These are phyloP conservation scores for Riparia riparia DNA, from an alignment of 2,113 vertebrate species.

Conservation along the genomic window DNA sequence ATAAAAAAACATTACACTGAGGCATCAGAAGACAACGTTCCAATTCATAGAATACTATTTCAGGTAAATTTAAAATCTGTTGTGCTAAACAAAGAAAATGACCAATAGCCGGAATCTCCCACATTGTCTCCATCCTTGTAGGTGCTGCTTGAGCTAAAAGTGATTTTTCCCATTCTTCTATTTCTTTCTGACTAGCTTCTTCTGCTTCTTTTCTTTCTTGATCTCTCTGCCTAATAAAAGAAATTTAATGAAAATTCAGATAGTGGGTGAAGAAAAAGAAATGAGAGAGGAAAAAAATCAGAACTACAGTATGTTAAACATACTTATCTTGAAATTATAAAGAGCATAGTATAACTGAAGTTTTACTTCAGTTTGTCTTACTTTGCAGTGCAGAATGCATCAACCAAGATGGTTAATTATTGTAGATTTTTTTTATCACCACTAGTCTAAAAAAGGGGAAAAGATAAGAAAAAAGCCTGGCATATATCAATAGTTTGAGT, in stretches of 20 bases:
- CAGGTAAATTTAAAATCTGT: conserved; percentile 92
- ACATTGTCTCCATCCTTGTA: conserved; percentile 87
- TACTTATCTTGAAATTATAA: neutral
- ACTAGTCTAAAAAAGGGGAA: neutral
- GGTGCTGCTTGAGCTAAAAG: conserved; percentile 88
- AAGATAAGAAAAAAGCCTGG: neutral
- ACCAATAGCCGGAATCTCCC: conserved; percentile 97
- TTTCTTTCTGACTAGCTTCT: conserved; percentile 93
- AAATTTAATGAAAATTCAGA: conserved; percentile 42
- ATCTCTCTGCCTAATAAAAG: conserved; percentile 87
- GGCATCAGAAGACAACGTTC: conserved; percentile 97
- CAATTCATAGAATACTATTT: conserved; percentile 96
- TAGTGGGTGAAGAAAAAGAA: neutral
- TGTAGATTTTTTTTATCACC: neutral
- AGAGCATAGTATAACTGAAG: neutral
- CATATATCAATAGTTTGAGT: neutral
- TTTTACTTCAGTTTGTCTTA: neutral
- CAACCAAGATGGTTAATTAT: neutral
- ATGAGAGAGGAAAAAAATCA: neutral
- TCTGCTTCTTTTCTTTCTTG: conserved; percentile 94
- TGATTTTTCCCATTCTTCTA: conserved; percentile 93
- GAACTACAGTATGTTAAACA: neutral
- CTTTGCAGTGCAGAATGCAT: neutral
- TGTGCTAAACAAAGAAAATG: conserved; percentile 98
- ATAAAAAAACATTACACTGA: conserved; percentile 91